These are phyloP conservation scores for Lophius americanus DNA, from an alignment of 2,797 vertebrate genomes.

Conservation along the genomic window DNA sequence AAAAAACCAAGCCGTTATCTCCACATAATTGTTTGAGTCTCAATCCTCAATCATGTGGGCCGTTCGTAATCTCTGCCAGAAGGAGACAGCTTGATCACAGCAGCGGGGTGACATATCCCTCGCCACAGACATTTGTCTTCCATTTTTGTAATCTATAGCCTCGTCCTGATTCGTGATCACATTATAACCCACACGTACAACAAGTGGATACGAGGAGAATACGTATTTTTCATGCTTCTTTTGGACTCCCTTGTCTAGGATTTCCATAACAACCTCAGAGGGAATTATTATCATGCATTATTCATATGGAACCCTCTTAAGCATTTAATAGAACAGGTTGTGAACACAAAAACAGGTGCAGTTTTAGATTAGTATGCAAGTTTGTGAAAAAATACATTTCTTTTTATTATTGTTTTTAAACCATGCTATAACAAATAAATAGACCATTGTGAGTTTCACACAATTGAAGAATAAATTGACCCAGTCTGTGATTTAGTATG, in stretches of 20 bases:
- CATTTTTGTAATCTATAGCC: slow-evolving; percentile 54
- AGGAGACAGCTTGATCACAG: slow-evolving; percentile 66
- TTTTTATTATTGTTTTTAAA: slow-evolving; percentile 6
- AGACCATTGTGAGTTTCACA: background rate
- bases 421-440: slow-evolving; percentile 1
- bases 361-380: slow-evolving; percentile 29
- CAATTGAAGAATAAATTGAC: too few species aligned
- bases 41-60: slow-evolving; percentile 65
- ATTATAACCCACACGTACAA: slow-evolving; percentile 52
- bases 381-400: background rate
- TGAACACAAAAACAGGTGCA: slow-evolving; percentile 32
- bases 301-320: slow-evolving; percentile 62
- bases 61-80: slow-evolving; percentile 68
- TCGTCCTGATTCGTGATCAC: slow-evolving; percentile 55
- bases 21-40: slow-evolving; percentile 64
- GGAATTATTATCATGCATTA: slow-evolving; percentile 56
- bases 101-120: slow-evolving; percentile 60
- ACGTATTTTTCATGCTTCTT: slow-evolving; percentile 55
- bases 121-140: slow-evolving; percentile 62
- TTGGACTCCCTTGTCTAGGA: slow-evolving; percentile 62
- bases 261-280: slow-evolving; percentile 59
- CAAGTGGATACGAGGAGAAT: slow-evolving; percentile 31
- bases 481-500: too few species aligned
- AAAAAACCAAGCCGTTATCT: slow-evolving; percentile 49
- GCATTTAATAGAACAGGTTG: slow-evolving; percentile 43